Evolutionary conservation across 2,888 invertebrate genomes (phyloP).

Genomic region (Orthosia cruda): DNA sequence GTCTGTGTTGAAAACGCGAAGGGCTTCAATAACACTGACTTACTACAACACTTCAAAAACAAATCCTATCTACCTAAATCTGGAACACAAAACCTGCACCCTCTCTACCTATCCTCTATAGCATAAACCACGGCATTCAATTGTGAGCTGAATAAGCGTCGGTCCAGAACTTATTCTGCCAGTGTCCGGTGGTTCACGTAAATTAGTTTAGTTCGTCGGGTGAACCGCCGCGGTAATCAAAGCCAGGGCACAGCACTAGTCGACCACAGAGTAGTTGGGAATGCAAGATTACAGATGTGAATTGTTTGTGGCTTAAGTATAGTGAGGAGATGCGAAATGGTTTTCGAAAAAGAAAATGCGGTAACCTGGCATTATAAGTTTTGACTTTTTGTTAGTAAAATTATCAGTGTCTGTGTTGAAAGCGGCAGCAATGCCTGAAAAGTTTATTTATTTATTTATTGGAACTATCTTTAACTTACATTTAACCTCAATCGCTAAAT

Average conservation of each 20-base stretch:
- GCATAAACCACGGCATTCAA: conserved; percentile 73
- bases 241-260: conserved; percentile 72
- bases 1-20: neutral
- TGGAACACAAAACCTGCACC: conserved; percentile 44
- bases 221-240: conserved; percentile 78
- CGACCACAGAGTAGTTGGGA: conserved; percentile 36
- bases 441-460: no score
- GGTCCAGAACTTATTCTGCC: conserved; percentile 70
- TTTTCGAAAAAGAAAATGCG: no score
- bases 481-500: no score
- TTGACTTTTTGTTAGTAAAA: no score
- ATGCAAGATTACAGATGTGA: conserved; percentile 12
- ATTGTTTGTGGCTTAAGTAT: neutral
- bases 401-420: no score
- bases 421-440: no score
- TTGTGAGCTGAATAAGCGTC: conserved; percentile 77
- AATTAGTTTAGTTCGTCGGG: conserved; percentile 85
- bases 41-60: conserved; percentile 1
- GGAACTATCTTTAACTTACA: no score
- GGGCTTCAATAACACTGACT: neutral
- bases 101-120: conserved; percentile 40
- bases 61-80: conserved; percentile 17
- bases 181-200: conserved; percentile 77
- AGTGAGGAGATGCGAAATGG: neutral
- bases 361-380: no score